phyloP scores from a whole-genome alignment of 2,888 invertebrate genomes.

The Tenthredo distinguenda region DNA sequence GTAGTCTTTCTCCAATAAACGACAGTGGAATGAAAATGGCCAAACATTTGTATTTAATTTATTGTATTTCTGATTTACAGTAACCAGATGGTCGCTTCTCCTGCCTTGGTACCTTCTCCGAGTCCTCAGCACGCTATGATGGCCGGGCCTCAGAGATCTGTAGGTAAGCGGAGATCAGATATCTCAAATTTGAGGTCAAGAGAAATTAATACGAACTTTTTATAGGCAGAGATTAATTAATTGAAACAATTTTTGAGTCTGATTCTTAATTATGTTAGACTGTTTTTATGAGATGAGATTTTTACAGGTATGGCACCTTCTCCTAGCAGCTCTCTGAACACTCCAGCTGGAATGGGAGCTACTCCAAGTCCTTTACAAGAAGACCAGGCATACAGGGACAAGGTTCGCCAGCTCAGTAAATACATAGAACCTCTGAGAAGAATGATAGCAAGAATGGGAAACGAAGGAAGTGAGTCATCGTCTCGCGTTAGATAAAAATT shows the following conservation, averaged over 20 bases:
- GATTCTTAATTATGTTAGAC: neutral
- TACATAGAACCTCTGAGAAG: slow-evolving; percentile 95
- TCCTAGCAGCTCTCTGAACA: slow-evolving; percentile 91
- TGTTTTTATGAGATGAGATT: neutral
- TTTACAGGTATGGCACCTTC: slow-evolving; percentile 84
- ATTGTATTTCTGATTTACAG: slow-evolving; percentile 63
- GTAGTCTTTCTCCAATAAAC: neutral
- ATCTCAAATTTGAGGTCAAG: neutral
- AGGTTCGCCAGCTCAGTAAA: slow-evolving; percentile 94
- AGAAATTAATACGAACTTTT: neutral
- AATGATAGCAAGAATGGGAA: slow-evolving; percentile 93
- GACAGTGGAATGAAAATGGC: slow-evolving; percentile 39
- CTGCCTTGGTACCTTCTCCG: slow-evolving; percentile 84
- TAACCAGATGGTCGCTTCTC: slow-evolving; percentile 86
- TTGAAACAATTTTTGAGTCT: neutral
- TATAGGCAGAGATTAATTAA: neutral
- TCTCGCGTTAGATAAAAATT: neutral
- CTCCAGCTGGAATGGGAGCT: slow-evolving; percentile 82
- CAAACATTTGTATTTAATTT: slow-evolving; percentile 45
- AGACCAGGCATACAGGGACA: slow-evolving; percentile 95
- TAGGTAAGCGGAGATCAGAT: slow-evolving; percentile 73
- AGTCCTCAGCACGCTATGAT: slow-evolving; percentile 84
- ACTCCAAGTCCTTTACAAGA: slow-evolving; percentile 87
- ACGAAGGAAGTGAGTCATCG: slow-evolving; percentile 82
- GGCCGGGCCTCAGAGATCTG: slow-evolving; percentile 82